Conservation (phyloP, 2,113 vertebrate genomes). For the Microcebus ravelobensis region DNA sequence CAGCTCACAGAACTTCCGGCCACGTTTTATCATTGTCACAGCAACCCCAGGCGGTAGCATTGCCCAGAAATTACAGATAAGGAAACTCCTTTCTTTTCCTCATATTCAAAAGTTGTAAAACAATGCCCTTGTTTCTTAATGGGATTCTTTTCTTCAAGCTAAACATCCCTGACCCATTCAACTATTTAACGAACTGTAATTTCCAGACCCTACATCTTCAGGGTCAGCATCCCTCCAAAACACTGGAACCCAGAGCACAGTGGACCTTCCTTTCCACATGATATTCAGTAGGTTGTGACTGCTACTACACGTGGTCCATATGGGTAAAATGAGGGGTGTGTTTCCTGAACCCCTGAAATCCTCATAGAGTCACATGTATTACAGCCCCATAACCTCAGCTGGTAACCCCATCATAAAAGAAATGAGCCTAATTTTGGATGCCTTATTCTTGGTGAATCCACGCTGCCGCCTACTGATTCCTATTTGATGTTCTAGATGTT, state of each 20-base stretch:
- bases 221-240: background rate
- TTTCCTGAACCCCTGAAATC: background rate
- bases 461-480: background rate
- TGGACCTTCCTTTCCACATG: background rate
- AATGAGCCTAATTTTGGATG: background rate
- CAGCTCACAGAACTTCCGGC: background rate
- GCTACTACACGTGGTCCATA: background rate
- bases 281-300: background rate
- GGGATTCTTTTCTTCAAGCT: background rate
- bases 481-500: background rate
- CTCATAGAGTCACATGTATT: background rate
- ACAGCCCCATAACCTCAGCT: background rate
- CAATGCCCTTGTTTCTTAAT: rapidly evolving
- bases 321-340: background rate
- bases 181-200: background rate
- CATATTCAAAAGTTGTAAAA: background rate
- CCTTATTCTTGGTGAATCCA: background rate
- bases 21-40: background rate
- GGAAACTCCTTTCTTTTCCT: background rate
- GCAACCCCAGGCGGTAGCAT: background rate
- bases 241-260: background rate
- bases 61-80: background rate
- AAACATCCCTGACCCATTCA: background rate
- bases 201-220: background rate
- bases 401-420: background rate